A percentile compares a stretch with the other conserved stretches of the same genome.
phyloP scores from a whole-genome alignment of 2,113 vertebrate species.

The Gadus chalcogrammus region DNA sequence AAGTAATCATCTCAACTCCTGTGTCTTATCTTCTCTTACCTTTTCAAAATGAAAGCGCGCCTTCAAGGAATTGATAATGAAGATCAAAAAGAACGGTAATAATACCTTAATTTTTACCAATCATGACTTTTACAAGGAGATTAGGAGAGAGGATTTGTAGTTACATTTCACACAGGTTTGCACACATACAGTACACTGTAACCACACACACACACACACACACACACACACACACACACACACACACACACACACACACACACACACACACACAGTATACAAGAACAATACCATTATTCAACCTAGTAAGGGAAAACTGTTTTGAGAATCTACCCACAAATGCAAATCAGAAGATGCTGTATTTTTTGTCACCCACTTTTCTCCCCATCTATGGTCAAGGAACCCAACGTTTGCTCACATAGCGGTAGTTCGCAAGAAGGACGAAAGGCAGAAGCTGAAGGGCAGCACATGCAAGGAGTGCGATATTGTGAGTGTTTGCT shows the following conservation, averaged over 20 bases:
- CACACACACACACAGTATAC: background rate
- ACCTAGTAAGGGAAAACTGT: background rate
- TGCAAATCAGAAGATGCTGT: background rate
- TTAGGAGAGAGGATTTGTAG: background rate
- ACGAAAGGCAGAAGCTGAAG: slow-evolving; percentile 89
- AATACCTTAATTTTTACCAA: background rate
- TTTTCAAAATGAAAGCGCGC: slow-evolving; percentile 21
- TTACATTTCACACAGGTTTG: background rate
- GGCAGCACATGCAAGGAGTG: slow-evolving; percentile 96
- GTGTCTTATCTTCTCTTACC: slow-evolving; percentile 1
- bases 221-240: too few relatives aligned
- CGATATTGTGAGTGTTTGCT: slow-evolving; percentile 81
- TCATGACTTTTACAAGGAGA: background rate
- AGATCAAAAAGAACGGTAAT: slow-evolving; percentile 35
- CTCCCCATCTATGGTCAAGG: slow-evolving; percentile 41
- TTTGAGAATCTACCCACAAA: background rate
- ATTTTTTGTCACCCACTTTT: background rate
- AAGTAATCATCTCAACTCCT: background rate
- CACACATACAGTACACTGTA: background rate
- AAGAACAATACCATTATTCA: background rate
- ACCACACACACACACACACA: too few relatives aligned
- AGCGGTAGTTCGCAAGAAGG: slow-evolving; percentile 91
- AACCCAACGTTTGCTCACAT: slow-evolving; percentile 80
- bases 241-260: too few relatives aligned
- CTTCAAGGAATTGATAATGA: slow-evolving; percentile 19